Percentiles rank a stretch among this genome's conserved stretches.
phyloP scores from a whole-genome alignment of 2,888 invertebrate genomes.

The Acronicta alni region DNA sequence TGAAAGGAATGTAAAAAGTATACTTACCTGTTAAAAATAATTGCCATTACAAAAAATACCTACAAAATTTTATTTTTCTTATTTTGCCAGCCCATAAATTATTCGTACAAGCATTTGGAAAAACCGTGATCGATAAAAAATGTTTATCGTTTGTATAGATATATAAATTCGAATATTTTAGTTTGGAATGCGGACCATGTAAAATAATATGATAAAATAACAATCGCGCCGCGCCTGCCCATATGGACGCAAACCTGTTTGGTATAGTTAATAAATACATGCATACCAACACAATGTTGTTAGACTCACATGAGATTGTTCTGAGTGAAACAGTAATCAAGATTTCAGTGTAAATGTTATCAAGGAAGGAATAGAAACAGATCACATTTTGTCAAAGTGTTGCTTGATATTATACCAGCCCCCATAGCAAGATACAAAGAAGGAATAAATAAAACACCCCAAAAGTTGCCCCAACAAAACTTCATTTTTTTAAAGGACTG shows the following conservation, averaged over 20 bases:
- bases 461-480: too few species aligned
- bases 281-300: slow-evolving; percentile 54
- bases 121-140: slow-evolving; percentile 55
- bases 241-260: slow-evolving; percentile 81
- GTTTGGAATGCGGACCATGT: slow-evolving; percentile 77
- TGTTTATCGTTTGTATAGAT: slow-evolving; percentile 47
- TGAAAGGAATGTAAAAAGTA: neutral
- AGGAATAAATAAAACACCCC: too few species aligned
- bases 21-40: neutral
- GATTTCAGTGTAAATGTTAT: neutral
- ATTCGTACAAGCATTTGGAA: slow-evolving; percentile 49
- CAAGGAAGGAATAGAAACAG: neutral
- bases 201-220: slow-evolving; percentile 80
- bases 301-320: slow-evolving; percentile 52
- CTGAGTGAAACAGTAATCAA: slow-evolving; percentile 3
- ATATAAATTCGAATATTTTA: slow-evolving; percentile 60
- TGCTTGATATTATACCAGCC: neutral
- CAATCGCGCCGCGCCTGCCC: slow-evolving; percentile 73
- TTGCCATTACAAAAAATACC: slow-evolving; percentile 7
- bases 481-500: too few species aligned
- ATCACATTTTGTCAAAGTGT: too few species aligned
- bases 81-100: slow-evolving; percentile 42
- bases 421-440: too few species aligned
- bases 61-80: slow-evolving; percentile 27
- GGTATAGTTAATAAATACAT: slow-evolving; percentile 63